Conservation (phyloP, 2,888 invertebrate genomes). For the Branchellion lobata region DNA sequence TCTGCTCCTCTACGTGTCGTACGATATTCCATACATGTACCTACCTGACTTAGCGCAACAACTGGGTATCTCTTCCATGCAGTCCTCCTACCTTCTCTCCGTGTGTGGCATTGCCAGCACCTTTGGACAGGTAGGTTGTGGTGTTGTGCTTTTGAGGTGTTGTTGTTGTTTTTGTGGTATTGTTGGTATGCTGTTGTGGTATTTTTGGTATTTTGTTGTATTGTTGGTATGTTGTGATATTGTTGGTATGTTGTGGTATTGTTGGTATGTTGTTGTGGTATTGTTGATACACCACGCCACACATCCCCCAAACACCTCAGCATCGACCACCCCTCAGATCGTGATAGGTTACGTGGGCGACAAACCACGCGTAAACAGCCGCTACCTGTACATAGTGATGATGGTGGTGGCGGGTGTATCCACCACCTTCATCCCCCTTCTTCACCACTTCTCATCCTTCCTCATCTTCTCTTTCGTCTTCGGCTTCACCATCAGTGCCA, state of each 20-base stretch:
- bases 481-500: conserved; percentile 86
- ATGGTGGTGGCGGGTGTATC: conserved; percentile 65
- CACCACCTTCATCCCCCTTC: conserved; percentile 56
- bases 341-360: conserved; percentile 85
- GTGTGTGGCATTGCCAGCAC: conserved; percentile 78
- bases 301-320: too few species aligned
- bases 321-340: conserved; percentile 53
- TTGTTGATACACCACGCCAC: too few species aligned
- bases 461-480: conserved; percentile 64
- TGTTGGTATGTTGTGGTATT: too few species aligned
- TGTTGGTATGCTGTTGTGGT: too few species aligned
- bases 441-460: conserved; percentile 54
- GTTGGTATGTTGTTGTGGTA: too few species aligned
- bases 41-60: conserved; percentile 72
- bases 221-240: too few species aligned
- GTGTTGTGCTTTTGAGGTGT: too few species aligned
- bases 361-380: conserved; percentile 76
- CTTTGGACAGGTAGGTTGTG: conserved; percentile 67
- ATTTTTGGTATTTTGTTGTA: too few species aligned
- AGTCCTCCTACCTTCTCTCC: conserved; percentile 74
- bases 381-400: conserved; percentile 78
- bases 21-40: conserved; percentile 89
- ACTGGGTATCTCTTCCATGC: conserved; percentile 57
- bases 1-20: conserved; percentile 83
- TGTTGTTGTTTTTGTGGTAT: too few species aligned